Evolutionary conservation across 1,140 invertebrate species (phyloP), one percentile per base, ranked within the genome.

Genomic region (Leptonema lineaticorne): DNA sequence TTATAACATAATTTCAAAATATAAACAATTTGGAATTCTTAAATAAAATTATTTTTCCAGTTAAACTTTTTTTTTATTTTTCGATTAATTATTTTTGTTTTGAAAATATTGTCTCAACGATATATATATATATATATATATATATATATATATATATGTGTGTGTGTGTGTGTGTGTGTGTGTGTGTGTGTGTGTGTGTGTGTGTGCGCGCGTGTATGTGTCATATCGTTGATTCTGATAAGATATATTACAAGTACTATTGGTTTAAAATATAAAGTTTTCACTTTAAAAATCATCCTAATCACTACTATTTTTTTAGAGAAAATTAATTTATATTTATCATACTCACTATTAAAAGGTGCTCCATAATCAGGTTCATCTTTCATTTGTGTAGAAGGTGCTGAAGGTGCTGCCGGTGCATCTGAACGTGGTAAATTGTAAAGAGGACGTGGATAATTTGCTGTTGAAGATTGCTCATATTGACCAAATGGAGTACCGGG

Each of bases 321-420:
- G n/a, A n/a, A n/a, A n/a, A n/a, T n/a, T n/a, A n/a, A n/a, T n/a
- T n/a, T n/a, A n/a, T n/a, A n/a, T n/a, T n/a, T n/a, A n/a, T n/a
- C 8, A 64, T 65, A 84, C 86, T 85, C 78, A 88, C 87, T 84
- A 70, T 87, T 86, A 76, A 85, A 87, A n/a, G 83, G 80, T 0
- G 82, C 76, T 33, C 84, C 82, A 73, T 84, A 88, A 48, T 88
- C 87, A 8, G 82, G 79, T 8, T 89, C 87, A 58, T 88, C 87
- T 74, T 87, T 85, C 74, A 80, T 81, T 26, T 74, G 67, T 76
- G 79, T 63, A 20, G 69, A 72, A 8, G 70, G 50, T 29, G 56
- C 29, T 9, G 63, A 57, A 16, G 70, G 45, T 62, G 69, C 41
- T 45, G 65, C 58, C 53, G 72, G 48, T 46, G 71, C 64, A 66